These are phyloP conservation scores for Hypsopygia costalis DNA, from an alignment of 2,888 invertebrate genomes.

Conservation along the genomic window DNA sequence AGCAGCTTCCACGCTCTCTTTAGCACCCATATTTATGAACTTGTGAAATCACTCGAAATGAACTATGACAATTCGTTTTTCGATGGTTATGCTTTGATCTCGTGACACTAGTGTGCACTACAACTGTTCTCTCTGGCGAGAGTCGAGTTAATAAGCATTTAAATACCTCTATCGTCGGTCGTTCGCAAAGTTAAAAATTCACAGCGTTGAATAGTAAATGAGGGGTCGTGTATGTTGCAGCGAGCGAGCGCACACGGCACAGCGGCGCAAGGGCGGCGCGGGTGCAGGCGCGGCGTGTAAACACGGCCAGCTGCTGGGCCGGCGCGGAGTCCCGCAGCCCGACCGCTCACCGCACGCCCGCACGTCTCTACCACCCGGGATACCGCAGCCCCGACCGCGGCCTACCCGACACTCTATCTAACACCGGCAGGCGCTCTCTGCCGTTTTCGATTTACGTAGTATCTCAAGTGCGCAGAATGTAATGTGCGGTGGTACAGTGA, in stretches of 20 bases:
- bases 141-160: conserved; percentile 64
- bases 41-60: conserved; percentile 74
- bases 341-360: conserved; percentile 27
- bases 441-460: conserved; percentile 31
- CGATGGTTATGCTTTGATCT: conserved; percentile 72
- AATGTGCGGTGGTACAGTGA: conserved; percentile 45
- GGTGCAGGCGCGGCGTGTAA: conserved; percentile 67
- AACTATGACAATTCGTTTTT: conserved; percentile 66
- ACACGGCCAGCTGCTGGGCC: conserved; percentile 67
- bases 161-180: conserved; percentile 70
- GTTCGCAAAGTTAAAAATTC: conserved; percentile 73
- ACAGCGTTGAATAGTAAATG: conserved; percentile 73
- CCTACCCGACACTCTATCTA: conserved; percentile 17
- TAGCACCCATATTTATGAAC: conserved; percentile 86
- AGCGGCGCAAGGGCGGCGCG: conserved; percentile 36
- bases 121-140: conserved; percentile 60
- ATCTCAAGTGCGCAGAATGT: conserved; percentile 58
- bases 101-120: conserved; percentile 73
- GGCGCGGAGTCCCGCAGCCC: conserved; percentile 38
- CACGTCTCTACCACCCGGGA: conserved; percentile 20
- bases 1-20: conserved; percentile 90
- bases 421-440: conserved; percentile 25
- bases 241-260: conserved; percentile 40
- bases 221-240: conserved; percentile 65
- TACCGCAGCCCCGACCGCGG: conserved; percentile 25